Base-by-base conservation (phyloP, 2,113 vertebrate species). In the Gulo gulo region DNA sequence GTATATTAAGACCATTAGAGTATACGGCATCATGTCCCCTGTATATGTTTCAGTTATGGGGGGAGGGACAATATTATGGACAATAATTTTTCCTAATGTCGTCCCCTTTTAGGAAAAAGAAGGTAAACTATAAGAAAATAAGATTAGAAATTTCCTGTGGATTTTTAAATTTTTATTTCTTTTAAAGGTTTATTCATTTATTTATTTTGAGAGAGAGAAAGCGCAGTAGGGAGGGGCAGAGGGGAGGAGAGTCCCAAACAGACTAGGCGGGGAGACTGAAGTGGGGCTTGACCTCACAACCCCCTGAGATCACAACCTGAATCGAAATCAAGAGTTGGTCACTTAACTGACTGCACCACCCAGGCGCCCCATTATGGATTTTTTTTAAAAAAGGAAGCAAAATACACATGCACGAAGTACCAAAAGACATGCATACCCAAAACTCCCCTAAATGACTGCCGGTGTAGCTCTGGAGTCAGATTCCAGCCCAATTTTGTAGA, bases 71-170 rank as follows among this genome's bases (percentile, higher is more conserved):
- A 61, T 26, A 59, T 61, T 61, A 65, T 34, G 63, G 29, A 52
- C 34, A 61, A 26, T 61, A 11, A 61, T 61, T 26, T 61, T 26
- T 79, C 87, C 31, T 26, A 89, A 4, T 83, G 24, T 63, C 88
- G 8, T 84, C 85, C 23, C 85, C 26, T 94, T 94, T 87, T 85
- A 94, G 87, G 39, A 91, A 97, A 94, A 85, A 91, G 42, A 47
- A 97, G 14, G 26, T 90, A 88, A 87, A 90, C 0, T 93, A 4
- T 15, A 92, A 96, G 61, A 95, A 92, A 94, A 83, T 59, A 97
- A 93, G 47, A 88, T 82, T 34, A 80, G 9, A 10, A 86, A 93
- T 79, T 57, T 55, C 63, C 92, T 76, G 34, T 20, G 31, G 76
- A 21, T 81, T 23, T 52, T 50, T 50, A 3, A 14, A 50, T 36